Conservation (phyloP, 2,113 vertebrate genomes). For the Dasyornis broadbenti region DNA sequence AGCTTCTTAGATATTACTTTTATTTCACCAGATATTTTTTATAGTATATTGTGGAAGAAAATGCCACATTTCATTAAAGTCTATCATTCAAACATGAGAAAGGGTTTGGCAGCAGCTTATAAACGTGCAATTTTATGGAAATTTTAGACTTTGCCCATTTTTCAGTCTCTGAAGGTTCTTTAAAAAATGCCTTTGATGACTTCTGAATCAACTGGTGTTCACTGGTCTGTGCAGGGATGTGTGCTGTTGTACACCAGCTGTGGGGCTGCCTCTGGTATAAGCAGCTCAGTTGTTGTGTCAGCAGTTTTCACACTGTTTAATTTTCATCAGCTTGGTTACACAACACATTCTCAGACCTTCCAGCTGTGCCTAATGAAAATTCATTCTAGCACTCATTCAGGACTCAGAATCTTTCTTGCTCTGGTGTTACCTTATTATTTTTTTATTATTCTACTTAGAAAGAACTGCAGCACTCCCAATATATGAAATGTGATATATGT, state of each 20-base stretch:
- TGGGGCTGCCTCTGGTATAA: background rate
- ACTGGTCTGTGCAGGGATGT: background rate
- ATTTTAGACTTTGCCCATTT: background rate
- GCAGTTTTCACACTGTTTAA: slow-evolving; percentile 20
- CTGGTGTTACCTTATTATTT: background rate
- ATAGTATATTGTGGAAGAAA: background rate
- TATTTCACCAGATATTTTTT: background rate
- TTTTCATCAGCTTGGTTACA: slow-evolving; percentile 27
- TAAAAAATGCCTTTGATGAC: background rate
- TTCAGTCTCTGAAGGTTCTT: background rate
- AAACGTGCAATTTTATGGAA: background rate
- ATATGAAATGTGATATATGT: background rate
- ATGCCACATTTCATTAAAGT: background rate
- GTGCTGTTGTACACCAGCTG: background rate
- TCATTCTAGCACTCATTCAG: background rate
- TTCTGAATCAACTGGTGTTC: background rate
- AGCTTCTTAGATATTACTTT: background rate
- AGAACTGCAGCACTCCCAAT: background rate
- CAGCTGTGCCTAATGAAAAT: slow-evolving; percentile 47
- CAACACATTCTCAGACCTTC: slow-evolving; percentile 18
- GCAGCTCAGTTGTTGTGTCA: background rate
- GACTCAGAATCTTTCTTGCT: background rate
- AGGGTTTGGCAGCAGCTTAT: background rate
- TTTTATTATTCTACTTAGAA: background rate
- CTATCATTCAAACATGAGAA: background rate